Base-by-base conservation (phyloP, 1,140 invertebrate species). In the Drosophila triauraria region DNA sequence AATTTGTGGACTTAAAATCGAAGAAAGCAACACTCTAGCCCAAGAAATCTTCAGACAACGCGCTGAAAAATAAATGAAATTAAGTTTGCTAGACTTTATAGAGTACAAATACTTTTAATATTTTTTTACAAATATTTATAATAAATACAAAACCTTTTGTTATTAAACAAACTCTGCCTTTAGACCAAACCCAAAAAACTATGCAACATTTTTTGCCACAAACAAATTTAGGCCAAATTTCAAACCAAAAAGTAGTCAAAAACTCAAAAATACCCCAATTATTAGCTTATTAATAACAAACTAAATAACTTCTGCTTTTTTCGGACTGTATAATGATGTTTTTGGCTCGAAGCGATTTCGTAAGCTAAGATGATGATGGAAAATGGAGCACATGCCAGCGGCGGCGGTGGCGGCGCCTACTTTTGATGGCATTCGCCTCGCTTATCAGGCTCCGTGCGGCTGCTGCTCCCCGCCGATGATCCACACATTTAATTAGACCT, bases 401-500 rank as follows among this genome's bases (percentile, higher is more conserved):
- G 51, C 51, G 51, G 15, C 50, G 2, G 10, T 35, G 76, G 40
- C 58, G 51, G 47, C 43, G 61, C 57, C 68, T 72, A 64, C 56
- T 65, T 78, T 60, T 38, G 75, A 72, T 71, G 69, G 69, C 69
- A 50, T 50, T 72, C 68, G 20, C 2, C 20, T 13, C 0, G 23
- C 53, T 78, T 78, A 78, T 78, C 76, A 78, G 59, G 40, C 42
- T 61, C 56, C 30, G 23, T 44, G 53, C 53, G 4, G 10, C 46
- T 60, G 13, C 54, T 43, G 35, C 62, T 61, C 48, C n/a, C 59
- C 27, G 65, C 40, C 60, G 74, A 86, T 79, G 78, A 70, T 79
- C 82, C 76, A 61, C 54, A 88, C 70, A 80, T 78, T 88, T 88
- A 88, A 90, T 90, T 88, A 90, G 85, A 76, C 83, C 78, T 85